phyloP scores from a whole-genome alignment of 2,797 vertebrate species.

The Denticeps clupeoides region DNA sequence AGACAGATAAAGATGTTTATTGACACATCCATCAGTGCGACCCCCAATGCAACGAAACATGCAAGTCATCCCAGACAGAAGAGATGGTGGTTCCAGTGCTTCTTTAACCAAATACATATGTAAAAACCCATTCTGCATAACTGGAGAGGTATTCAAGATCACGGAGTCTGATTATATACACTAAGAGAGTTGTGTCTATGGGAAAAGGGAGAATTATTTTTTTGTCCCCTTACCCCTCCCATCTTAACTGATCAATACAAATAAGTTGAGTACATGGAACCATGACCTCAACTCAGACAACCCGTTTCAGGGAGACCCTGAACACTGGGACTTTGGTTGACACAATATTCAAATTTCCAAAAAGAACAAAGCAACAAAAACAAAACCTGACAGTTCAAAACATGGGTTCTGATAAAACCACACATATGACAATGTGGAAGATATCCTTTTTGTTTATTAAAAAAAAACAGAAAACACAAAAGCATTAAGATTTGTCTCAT shows the following conservation, averaged over 20 bases:
- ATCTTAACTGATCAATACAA: constrained; percentile 28
- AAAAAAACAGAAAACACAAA: constrained; percentile 48
- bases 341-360: constrained; percentile 57
- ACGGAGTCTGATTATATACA: constrained; percentile 54
- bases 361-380: constrained; percentile 38
- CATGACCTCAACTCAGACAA: constrained; percentile 32
- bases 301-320: constrained; percentile 42
- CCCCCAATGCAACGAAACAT: constrained; percentile 94
- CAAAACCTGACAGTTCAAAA: constrained; percentile 38
- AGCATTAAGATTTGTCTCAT: constrained; percentile 55
- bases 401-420: constrained; percentile 52
- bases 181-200: constrained; percentile 24
- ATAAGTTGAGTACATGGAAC: constrained; percentile 31
- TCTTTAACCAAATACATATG: constrained; percentile 83
- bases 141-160: constrained; percentile 85
- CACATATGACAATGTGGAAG: constrained; percentile 37
- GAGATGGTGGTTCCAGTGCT: constrained; percentile 97
- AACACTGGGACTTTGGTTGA: constrained; percentile 54
- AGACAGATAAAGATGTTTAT: constrained; percentile 90
- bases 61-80: constrained; percentile 79
- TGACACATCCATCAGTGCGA: constrained; percentile 97
- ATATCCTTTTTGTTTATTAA: constrained; percentile 19
- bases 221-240: too few relatives aligned
- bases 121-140: constrained; percentile 81
- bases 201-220: constrained; percentile 40